Base-by-base conservation (phyloP, 2,888 invertebrate genomes). In the Cyaniris semiargus region DNA sequence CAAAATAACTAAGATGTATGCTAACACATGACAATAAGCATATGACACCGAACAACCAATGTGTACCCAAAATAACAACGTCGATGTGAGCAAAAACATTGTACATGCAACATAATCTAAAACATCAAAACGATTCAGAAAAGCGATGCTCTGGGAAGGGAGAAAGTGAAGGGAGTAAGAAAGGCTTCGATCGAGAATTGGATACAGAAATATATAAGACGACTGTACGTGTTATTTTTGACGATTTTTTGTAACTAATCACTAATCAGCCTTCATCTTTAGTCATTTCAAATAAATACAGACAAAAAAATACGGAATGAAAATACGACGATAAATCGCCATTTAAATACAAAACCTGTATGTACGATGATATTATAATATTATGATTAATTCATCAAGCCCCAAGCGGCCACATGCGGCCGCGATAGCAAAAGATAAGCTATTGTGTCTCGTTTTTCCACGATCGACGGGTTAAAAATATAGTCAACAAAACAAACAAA, bases 21-120 rank as follows among this genome's bases (percentile, higher is more conserved):
- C 56, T 76, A 21, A 76, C 76, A 76, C 76, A 74, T 56, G 53
- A 79, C 76, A 76, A 58, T 70, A 83, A 84, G 83, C 83, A 84
- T 83, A 85, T 83, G 85, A 87, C 88, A 88, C 85, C 86, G 86
- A 85, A 83, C 82, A 82, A 76, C 80, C 80, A 81, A 83, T 84
- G 86, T 88, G 85, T 87, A 84, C 85, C 86, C 86, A 85, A 86
- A 87, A 81, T 78, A 76, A 79, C 79, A 83, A 85, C 84, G 84
- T 86, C 84, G 79, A 81, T 82, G 90, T 93, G 91, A 90, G 85
- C 93, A 94, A 94, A 94, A 93, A 89, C 86, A 94, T 89, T 88
- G 81, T 91, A 94, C 93, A 94, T 94, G 93, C 93, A 93, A 93
- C 86, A 82, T 80, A 80, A 76, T 81, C 83, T 84, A 91, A 93